Percentiles rank a stretch among this genome's conserved stretches.
Evolutionary conservation across 2,888 invertebrate species (phyloP).

Genomic region (Bunonema sp.): DNA sequence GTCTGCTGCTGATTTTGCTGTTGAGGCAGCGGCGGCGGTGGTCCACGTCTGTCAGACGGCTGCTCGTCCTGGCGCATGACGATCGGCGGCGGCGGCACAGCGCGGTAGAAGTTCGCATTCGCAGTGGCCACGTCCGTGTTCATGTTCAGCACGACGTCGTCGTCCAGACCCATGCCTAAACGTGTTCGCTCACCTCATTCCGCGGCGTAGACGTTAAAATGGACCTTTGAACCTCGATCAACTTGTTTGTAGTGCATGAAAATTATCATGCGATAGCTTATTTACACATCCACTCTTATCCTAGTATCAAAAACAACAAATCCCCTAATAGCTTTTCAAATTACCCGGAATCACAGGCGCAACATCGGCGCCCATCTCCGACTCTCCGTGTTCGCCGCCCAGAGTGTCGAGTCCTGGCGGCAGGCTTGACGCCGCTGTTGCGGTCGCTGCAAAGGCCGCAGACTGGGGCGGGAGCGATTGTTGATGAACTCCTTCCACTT

Average conservation of each 20-base stretch:
- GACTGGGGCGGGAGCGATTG: background rate
- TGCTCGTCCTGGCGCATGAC: conserved; percentile 16
- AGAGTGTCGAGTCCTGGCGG: too few species aligned
- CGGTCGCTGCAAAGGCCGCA: background rate
- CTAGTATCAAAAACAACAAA: too few species aligned
- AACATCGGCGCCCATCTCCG: too few species aligned
- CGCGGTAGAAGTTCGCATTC: conserved; percentile 2
- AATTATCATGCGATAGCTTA: too few species aligned
- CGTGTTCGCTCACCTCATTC: too few species aligned
- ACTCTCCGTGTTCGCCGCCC: too few species aligned
- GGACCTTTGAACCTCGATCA: too few species aligned
- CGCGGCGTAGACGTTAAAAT: too few species aligned
- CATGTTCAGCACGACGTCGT: conserved; percentile 59
- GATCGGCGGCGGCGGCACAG: conserved; percentile 9
- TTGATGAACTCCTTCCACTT: conserved; percentile 1
- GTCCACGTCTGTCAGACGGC: conserved; percentile 6
- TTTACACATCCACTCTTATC: too few species aligned
- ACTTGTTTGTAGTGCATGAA: too few species aligned
- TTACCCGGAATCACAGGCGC: conserved; percentile 11
- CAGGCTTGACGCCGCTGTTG: too few species aligned
- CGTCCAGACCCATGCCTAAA: conserved; percentile 96
- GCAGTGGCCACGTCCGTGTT: conserved; percentile 17
- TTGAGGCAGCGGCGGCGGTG: conserved; percentile 15
- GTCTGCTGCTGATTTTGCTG: conserved; percentile 11
- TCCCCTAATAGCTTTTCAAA: too few species aligned